Evolutionary conservation across 2,113 vertebrate genomes (phyloP).

Genomic region (Dasyprocta punctata): DNA sequence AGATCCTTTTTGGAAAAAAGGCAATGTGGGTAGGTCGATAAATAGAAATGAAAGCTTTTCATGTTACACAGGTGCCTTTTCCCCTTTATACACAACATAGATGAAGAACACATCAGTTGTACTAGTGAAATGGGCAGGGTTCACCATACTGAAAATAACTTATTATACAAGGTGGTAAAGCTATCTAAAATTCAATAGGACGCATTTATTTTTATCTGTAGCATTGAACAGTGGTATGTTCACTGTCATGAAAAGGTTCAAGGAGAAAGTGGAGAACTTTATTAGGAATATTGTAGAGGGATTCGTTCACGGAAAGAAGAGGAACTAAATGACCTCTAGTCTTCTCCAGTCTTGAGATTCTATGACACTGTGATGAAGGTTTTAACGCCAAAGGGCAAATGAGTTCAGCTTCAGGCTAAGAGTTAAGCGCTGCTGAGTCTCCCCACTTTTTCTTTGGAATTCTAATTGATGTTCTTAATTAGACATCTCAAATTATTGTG

Average conservation of each 20-base stretch:
- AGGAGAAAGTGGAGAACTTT: not conserved
- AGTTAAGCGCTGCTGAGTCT: not conserved
- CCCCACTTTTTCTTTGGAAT: not conserved
- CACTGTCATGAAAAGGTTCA: not conserved
- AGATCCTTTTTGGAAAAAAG: slow-evolving; percentile 39
- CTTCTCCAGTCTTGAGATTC: not conserved
- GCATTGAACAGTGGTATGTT: not conserved
- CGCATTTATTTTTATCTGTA: slow-evolving; percentile 30
- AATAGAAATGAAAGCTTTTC: slow-evolving; percentile 44
- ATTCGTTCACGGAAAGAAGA: not conserved
- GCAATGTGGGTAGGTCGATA: not conserved
- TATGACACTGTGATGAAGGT: not conserved
- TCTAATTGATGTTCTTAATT: not conserved
- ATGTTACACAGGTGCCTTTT: not conserved
- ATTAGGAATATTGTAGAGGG: not conserved
- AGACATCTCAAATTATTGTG: not conserved
- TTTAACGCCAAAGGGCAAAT: not conserved
- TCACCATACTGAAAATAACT: slow-evolving; percentile 20
- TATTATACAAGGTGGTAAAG: not conserved
- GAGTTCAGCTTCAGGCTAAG: not conserved
- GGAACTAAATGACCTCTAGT: not conserved
- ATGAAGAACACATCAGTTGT: not conserved
- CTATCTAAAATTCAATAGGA: not conserved
- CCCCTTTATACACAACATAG: not conserved
- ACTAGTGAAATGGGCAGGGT: not conserved